phyloP scores from a whole-genome alignment of 2,797 vertebrate species.

The Rhincodon typus region DNA sequence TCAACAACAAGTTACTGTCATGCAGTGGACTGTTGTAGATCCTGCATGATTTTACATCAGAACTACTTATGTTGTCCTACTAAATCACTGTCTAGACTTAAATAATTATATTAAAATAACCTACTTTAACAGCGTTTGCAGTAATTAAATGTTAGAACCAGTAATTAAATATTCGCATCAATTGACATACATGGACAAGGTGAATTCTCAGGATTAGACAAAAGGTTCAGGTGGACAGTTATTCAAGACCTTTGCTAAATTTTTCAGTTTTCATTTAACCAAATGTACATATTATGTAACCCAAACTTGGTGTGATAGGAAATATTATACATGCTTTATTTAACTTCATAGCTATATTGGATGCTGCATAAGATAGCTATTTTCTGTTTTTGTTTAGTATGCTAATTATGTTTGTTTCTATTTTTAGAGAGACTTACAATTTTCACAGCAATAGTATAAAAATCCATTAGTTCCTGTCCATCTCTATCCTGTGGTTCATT shows the following conservation, averaged over 20 bases:
- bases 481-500: background rate
- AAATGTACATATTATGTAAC: background rate
- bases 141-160: no score
- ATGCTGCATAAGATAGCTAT: background rate
- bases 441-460: background rate
- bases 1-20: background rate
- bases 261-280: background rate
- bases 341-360: background rate
- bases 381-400: background rate
- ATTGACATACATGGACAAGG: background rate
- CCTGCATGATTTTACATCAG: background rate
- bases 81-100: background rate
- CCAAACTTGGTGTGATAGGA: background rate
- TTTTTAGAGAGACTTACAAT: background rate
- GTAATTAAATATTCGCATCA: no score
- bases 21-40: background rate
- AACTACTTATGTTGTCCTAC: background rate
- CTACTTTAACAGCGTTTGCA: background rate
- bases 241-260: background rate
- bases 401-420: background rate
- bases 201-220: background rate
- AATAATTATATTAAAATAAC: background rate
- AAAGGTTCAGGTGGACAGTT: background rate
- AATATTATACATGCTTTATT: background rate
- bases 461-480: slow-evolving; percentile 3